Conservation (phyloP, 2,888 invertebrate genomes). For the Lysandra bellargus region DNA sequence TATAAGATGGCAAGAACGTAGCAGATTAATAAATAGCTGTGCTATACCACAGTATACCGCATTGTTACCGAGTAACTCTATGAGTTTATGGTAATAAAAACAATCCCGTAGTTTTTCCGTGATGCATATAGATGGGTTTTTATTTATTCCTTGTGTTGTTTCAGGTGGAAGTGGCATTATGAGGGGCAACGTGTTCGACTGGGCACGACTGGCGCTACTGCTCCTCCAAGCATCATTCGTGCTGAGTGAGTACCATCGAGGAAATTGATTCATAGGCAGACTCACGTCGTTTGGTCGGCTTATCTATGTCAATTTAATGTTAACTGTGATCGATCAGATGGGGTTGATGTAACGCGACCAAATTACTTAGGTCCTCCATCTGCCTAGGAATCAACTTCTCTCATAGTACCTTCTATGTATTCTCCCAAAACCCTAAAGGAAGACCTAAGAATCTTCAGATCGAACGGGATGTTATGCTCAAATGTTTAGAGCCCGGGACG, state of each 20-base stretch:
- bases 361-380: too few relatives aligned
- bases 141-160: neutral
- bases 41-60: neutral
- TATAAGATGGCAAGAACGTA: too few relatives aligned
- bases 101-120: neutral
- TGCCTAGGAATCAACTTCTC: too few relatives aligned
- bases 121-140: neutral
- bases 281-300: too few relatives aligned
- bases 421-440: neutral
- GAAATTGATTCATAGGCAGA: too few relatives aligned
- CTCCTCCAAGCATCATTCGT: slow-evolving; percentile 66
- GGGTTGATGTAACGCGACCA: too few relatives aligned
- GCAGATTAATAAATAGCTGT: too few relatives aligned
- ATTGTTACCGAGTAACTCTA: neutral
- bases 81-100: neutral
- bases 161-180: slow-evolving; percentile 62
- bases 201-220: slow-evolving; percentile 68
- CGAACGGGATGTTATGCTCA: too few relatives aligned
- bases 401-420: neutral
- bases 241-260: slow-evolving; percentile 57
- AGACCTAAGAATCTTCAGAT: too few relatives aligned
- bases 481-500: too few relatives aligned
- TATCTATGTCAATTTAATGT: too few relatives aligned
- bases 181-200: slow-evolving; percentile 68
- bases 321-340: too few relatives aligned